Base-by-base conservation (phyloP, 1,140 invertebrate genomes). In the Cherax destructor region DNA sequence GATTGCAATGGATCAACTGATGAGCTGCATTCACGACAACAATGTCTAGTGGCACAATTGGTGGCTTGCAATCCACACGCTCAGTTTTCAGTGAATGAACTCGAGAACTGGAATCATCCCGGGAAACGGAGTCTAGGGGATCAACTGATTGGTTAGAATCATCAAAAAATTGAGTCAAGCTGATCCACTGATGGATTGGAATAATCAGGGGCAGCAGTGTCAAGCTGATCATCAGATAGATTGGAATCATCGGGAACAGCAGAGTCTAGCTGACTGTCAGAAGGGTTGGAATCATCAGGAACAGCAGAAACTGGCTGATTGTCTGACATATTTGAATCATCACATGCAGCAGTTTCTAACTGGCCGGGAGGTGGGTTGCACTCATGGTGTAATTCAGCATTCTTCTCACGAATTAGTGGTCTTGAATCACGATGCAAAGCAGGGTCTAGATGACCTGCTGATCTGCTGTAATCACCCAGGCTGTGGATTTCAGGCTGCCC, bases 181-280 rank as follows among this genome's bases (percentile, higher is more conserved):
- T 6, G 69, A n/a, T n/a, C 65, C 13, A 21, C 18, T 69, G 65
- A 69, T 18, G 65, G 21, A 21, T 21, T 69, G 69, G 69, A 74
- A 74, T 30, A 24, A 74, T 30, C 69, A 74, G 24, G 69, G 69
- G 24, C n/a, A 30, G 24, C 69, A 74, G 1, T 9, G n/a, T 74
- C 24, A 9, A 74, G 69, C 24, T 21, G n/a, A 9, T 74, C 69
- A 74, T 74, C 69, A 65, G 69, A 65, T 21, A 52, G 81, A n/a
- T 83, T 83, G 16, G 81, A 83, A 65, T 83, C 81, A 18, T 83
- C 81, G 21, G 49, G 41, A 47, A 83, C 59, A 30, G 30, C 81
- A n/a, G 69, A 65, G 47, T 83, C 81, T 18, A 69, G 81, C 30
- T 41, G 81, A 69, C 61, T 69, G 30, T 56, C 49, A 4, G 81